Percentiles rank a stretch among this genome's conserved stretches.
These are phyloP conservation scores for Gopherus evgoodei DNA, from an alignment of 2,113 vertebrate species.

Conservation along the genomic window DNA sequence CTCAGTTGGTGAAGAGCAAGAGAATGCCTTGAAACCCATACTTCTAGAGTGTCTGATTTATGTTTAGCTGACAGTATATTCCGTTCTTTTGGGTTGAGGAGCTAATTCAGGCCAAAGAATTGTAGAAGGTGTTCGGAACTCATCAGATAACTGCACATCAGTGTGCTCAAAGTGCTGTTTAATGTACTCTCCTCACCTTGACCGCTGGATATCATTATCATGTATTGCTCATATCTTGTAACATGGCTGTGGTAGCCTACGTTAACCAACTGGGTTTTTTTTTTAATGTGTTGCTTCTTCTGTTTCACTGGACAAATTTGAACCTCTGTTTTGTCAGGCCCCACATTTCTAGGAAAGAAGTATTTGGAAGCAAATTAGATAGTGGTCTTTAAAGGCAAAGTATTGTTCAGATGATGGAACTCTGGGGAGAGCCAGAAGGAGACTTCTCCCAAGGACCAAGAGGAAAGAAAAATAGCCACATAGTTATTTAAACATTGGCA, in stretches of 20 bases:
- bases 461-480: background rate
- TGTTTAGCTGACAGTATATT: background rate
- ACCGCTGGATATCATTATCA: background rate
- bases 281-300: background rate
- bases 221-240: background rate
- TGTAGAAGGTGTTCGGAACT: background rate
- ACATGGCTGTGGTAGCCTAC: accelerated
- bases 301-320: background rate
- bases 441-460: background rate
- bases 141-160: background rate
- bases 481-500: background rate
- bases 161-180: background rate
- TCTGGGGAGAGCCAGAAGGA: background rate
- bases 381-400: background rate
- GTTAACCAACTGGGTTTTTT: background rate
- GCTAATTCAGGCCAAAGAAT: background rate
- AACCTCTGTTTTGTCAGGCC: background rate
- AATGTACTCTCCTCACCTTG: background rate
- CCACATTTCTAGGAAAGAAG: background rate
- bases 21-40: background rate
- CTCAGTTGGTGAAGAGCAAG: background rate
- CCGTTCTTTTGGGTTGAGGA: background rate
- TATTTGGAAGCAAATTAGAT: background rate
- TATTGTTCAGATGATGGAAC: background rate
- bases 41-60: background rate